Percentiles rank a stretch among this genome's conserved stretches.
phyloP scores from a whole-genome alignment of 2,113 vertebrate species.

The Coptodon bakossiorum region DNA sequence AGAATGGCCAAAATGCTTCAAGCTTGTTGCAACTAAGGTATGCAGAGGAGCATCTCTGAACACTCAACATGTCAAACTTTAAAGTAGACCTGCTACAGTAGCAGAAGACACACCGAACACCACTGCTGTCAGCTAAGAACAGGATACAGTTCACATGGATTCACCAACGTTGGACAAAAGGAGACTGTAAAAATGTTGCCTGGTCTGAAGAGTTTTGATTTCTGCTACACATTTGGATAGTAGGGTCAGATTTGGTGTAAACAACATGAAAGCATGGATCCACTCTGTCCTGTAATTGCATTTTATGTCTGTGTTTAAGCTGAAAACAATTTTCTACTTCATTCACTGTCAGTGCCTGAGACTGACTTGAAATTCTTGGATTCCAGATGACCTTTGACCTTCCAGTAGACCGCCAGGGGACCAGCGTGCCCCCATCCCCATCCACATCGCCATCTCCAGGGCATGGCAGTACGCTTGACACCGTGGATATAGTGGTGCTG shows the following conservation, averaged over 20 bases:
- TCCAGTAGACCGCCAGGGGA: neutral
- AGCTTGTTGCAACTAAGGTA: neutral
- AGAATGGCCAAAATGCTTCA: neutral
- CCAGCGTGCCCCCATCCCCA: neutral
- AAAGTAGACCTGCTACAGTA: neutral
- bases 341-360: neutral
- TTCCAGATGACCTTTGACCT: neutral
- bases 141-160: neutral
- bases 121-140: neutral
- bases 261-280: neutral
- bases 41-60: neutral
- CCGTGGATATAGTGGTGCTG: conserved; percentile 46
- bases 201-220: neutral
- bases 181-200: neutral
- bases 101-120: neutral
- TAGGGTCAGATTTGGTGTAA: accelerated
- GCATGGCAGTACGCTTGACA: neutral
- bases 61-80: neutral
- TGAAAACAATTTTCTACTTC: neutral
- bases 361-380: neutral
- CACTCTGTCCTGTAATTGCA: accelerated
- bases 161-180: accelerated
- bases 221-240: neutral
- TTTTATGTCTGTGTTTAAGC: neutral
- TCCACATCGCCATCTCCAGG: neutral